These are phyloP conservation scores for Clitarchus hookeri DNA, from an alignment of 2,888 invertebrate genomes.

Conservation along the genomic window DNA sequence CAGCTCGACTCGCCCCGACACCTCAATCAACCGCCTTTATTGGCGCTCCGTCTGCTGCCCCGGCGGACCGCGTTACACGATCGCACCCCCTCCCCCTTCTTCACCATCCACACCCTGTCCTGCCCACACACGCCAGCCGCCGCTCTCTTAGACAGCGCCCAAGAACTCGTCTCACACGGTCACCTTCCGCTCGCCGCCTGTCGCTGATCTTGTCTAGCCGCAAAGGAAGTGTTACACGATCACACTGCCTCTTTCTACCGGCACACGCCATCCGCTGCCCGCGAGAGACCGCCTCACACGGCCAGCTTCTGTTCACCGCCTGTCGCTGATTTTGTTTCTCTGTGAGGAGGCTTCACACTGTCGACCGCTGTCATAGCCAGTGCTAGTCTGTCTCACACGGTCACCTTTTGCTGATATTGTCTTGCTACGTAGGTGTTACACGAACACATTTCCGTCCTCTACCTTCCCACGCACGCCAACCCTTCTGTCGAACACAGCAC, in stretches of 20 bases:
- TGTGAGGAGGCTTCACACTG: too few relatives aligned
- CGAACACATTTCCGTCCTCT: background rate
- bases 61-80: background rate
- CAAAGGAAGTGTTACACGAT: background rate
- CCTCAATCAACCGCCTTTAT: conserved; percentile 14
- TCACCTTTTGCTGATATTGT: too few relatives aligned
- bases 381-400: too few relatives aligned
- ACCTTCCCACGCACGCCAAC: too few relatives aligned
- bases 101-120: background rate
- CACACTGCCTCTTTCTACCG: background rate
- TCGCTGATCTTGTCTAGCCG: background rate
- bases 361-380: too few relatives aligned
- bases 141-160: background rate
- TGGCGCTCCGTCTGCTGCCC: background rate
- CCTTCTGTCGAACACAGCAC: too few relatives aligned
- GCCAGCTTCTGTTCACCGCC: background rate
- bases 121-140: too few relatives aligned
- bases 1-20: conserved; percentile 3
- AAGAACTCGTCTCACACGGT: background rate
- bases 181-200: background rate
- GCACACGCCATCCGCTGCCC: too few relatives aligned
- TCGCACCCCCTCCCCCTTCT: background rate
- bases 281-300: background rate
- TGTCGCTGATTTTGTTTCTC: background rate
- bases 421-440: background rate